Evolutionary conservation across 2,797 vertebrate genomes (phyloP).

Genomic region (Atherinosoma microstoma): DNA sequence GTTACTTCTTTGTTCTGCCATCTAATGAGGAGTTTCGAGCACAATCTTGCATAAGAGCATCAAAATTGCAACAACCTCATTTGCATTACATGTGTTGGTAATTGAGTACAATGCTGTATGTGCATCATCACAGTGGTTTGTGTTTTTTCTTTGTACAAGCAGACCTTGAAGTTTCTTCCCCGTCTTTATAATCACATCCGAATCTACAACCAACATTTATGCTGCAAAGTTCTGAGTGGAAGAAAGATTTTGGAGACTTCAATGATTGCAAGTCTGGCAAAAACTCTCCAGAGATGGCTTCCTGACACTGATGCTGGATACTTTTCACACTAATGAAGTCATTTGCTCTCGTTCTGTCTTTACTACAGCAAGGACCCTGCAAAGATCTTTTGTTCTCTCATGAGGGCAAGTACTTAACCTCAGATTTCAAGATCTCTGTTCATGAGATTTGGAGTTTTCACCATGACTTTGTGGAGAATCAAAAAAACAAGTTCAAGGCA

Average conservation of each 20-base stretch:
- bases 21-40: slow-evolving; percentile 52
- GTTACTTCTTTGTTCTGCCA: slow-evolving; percentile 23
- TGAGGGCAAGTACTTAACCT: slow-evolving; percentile 30
- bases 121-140: slow-evolving; percentile 10
- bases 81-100: slow-evolving; percentile 42
- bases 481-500: slow-evolving; percentile 13
- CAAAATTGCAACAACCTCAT: slow-evolving; percentile 33
- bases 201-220: slow-evolving; percentile 12
- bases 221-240: slow-evolving; percentile 1
- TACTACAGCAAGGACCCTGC: slow-evolving; percentile 26
- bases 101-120: slow-evolving; percentile 21
- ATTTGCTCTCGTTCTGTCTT: slow-evolving; percentile 27
- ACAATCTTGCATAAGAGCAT: slow-evolving; percentile 26
- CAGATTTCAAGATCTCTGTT: slow-evolving; percentile 36
- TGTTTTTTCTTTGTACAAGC: slow-evolving; percentile 10
- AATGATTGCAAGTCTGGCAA: slow-evolving; percentile 17
- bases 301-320: slow-evolving; percentile 23
- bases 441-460: slow-evolving; percentile 36
- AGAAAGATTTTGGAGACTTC: background rate
- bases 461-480: slow-evolving; percentile 17
- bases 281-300: slow-evolving; percentile 15
- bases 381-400: slow-evolving; percentile 50
- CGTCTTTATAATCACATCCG: slow-evolving; percentile 14
- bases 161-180: slow-evolving; percentile 9
- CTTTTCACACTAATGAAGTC: slow-evolving; percentile 50